Conservation (phyloP, 2,797 vertebrate genomes). For the Anguilla anguilla region DNA sequence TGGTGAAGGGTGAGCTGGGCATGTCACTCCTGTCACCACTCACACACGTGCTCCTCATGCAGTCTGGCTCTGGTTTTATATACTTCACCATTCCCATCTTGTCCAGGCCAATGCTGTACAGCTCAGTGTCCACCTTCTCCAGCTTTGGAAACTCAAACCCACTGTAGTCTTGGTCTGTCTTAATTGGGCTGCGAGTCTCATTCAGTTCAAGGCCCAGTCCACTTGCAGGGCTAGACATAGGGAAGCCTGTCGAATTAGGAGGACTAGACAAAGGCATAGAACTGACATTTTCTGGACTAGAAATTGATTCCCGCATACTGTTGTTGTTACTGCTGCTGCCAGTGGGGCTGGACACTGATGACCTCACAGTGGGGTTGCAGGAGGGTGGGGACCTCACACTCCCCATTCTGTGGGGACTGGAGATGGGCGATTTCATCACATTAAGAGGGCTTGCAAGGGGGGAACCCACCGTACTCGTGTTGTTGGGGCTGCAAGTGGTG, state of each 20-base stretch:
- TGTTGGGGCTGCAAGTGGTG: conserved; percentile 88
- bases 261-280: conserved; percentile 87
- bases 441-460: conserved; percentile 92
- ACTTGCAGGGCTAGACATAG: conserved; percentile 75
- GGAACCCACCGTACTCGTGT: conserved; percentile 86
- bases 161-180: conserved; percentile 72
- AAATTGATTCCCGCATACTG: conserved; percentile 83
- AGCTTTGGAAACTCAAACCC: conserved; percentile 90
- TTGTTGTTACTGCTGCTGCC: conserved; percentile 73
- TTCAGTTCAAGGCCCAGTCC: conserved; percentile 83
- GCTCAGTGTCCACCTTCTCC: conserved; percentile 84
- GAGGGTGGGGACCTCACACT: conserved; percentile 91
- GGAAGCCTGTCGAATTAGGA: conserved; percentile 65
- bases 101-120: conserved; percentile 81
- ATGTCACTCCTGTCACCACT: conserved; percentile 77
- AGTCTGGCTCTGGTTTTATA: conserved; percentile 94
- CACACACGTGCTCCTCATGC: conserved; percentile 88
- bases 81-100: conserved; percentile 90
- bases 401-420: conserved; percentile 89
- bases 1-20: conserved; percentile 79
- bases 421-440: conserved; percentile 93
- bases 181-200: conserved; percentile 81
- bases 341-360: conserved; percentile 88
- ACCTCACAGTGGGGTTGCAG: conserved; percentile 85
- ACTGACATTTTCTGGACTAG: conserved; percentile 84